Evolutionary conservation across 2,797 vertebrate genomes (phyloP), one percentile per base, ranked within the genome.

Genomic region (Cheirogaleus major): DNA sequence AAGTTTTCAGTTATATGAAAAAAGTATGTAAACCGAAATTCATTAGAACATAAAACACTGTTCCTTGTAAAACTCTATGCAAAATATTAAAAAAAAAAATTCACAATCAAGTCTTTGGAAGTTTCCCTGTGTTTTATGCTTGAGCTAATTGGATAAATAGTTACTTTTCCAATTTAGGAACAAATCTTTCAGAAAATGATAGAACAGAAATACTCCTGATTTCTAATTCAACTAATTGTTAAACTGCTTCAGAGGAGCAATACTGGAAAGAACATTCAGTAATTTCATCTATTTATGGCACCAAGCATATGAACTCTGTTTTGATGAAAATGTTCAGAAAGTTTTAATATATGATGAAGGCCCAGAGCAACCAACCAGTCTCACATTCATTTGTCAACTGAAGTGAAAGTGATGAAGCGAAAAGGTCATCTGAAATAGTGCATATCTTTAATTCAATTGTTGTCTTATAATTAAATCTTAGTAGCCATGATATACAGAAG

Each of bases 201-300:
- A 50, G 45, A 82, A 84, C 72, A 57, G 61, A 94, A 93, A 86
- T 81, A 92, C 17, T 75, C 20, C 11, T 82, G n/a, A 91, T 91
- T 91, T 93, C 52, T 86, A 89, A 89, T 93, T 91, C 73, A 93
- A 80, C 85, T 70, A 86, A 93, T 45, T 76, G 69, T 85, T 89
- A 86, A 61, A 55, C 25, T 79, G 38, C n/a, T 95, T 85, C 69
- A 63, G 75, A 91, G n/a, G 3, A 93, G 43, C 43, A 79, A 20
- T 23, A 22, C 3, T 67, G 30, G 72, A 84, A 91, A 61, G 57
- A 93, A 95, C 20, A 95, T 13, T 48, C 52, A 84, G 55, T 57
- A 41, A 61, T 17, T 89, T 69, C 55, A 93, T 73, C 73, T 96
- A 89, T 57, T 95, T 41, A 85, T 72, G 69, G 83, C 35, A 85